Evolutionary conservation across 2,113 vertebrate genomes (phyloP), one percentile per base, ranked within the genome.

Genomic region (Leuciscus idus): DNA sequence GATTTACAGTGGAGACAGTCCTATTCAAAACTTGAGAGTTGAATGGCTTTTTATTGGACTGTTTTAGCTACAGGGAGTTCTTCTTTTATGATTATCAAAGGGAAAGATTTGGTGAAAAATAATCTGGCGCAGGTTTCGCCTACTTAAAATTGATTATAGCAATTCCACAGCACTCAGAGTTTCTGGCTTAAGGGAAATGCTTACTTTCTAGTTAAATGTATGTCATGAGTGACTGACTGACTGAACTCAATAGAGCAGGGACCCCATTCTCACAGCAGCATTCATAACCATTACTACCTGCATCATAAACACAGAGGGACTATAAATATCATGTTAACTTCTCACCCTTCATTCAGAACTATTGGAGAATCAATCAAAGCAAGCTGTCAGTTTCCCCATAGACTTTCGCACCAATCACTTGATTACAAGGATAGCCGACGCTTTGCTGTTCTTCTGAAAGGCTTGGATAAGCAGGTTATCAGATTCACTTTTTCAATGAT

Each of bases 61-160:
- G 28, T 75, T 76, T 83, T 73, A 68, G 57, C 74, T 68, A 87
- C 36, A 43, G 72, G 17, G 75, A 55, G 75, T 36, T 78, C 39
- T 78, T 30, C 11, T 43, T 59, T 59, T 43, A 36, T 80, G 55
- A 61, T 61, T 80, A 61, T 36, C 55, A 61, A 36, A 59, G 23
- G 33, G 30, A 62, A 39, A 50, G 87, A 77, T 86, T 88, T 86
- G 70, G 75, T 75, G 84, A 85, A 77, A 90, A 85, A 88, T 88
- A 76, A 86, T 82, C 79, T 59, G 72, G 86, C 23, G 43, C 70
- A 75, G 81, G 89, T 85, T 89, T 85, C 75, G 84, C 79, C 89
- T 89, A 75, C 91, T 91, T 89, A 88, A 87, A 87, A 90, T 87
- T 91, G 89, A 92, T 89, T 90, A 87, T 68, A 80, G 84, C 89